These are phyloP conservation scores for Aldrovandia affinis DNA, from an alignment of 2,797 vertebrate genomes.

Conservation along the genomic window DNA sequence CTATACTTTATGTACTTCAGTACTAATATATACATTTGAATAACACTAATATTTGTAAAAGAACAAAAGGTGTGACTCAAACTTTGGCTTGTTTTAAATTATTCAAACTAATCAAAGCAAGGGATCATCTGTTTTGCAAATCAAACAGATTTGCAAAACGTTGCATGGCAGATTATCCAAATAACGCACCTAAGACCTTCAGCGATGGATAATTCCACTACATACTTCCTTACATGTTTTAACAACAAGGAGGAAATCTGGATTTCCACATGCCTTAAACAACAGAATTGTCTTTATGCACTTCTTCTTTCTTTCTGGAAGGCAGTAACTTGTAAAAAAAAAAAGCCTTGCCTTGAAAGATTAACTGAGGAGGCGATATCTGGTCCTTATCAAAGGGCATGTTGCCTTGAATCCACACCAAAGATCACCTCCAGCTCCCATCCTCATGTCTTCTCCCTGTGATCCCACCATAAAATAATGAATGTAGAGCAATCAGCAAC, in stretches of 20 bases:
- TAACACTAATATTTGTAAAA: too few species aligned
- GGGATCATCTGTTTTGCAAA: too few species aligned
- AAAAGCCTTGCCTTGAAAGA: conserved; percentile 31
- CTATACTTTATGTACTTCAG: too few species aligned
- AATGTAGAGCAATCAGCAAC: neutral
- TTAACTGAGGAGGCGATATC: conserved; percentile 20
- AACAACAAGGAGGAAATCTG: conserved; percentile 48
- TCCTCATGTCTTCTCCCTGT: conserved; percentile 2
- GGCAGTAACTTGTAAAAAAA: conserved; percentile 48
- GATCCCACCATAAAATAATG: conserved; percentile 23
- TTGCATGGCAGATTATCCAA: neutral
- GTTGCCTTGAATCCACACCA: too few species aligned
- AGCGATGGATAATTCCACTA: conserved; percentile 16
- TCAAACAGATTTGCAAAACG: too few species aligned
- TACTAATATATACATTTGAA: too few species aligned
- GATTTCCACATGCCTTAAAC: conserved; percentile 51
- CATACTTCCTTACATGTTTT: conserved; percentile 36
- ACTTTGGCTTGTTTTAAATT: too few species aligned
- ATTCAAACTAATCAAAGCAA: too few species aligned
- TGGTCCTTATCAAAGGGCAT: too few species aligned
- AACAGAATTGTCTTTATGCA: conserved; percentile 45
- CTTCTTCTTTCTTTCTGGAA: conserved; percentile 45
- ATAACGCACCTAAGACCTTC: conserved; percentile 9
- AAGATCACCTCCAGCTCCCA: neutral
- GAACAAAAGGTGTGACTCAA: too few species aligned